A percentile compares a stretch with the other conserved stretches of the same genome.
These are phyloP conservation scores for Drosophila triauraria DNA, from an alignment of 1,140 invertebrate genomes.

Conservation along the genomic window DNA sequence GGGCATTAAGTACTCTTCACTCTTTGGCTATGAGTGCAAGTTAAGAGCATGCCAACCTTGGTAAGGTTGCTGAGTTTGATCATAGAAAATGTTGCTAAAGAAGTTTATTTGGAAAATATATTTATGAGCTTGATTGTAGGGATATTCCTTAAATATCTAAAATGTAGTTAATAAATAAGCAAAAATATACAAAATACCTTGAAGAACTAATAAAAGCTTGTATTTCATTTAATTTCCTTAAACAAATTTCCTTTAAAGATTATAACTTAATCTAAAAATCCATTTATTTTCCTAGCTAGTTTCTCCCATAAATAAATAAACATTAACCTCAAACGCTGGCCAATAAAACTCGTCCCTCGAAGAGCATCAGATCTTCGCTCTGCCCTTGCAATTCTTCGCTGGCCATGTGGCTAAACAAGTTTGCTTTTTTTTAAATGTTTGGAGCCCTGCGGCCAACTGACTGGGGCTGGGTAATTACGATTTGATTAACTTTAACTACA, in stretches of 20 bases:
- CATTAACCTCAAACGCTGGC: not conserved
- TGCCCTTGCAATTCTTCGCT: slow-evolving; percentile 4
- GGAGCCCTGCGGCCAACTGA: slow-evolving; percentile 61
- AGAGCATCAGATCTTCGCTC: slow-evolving; percentile 36
- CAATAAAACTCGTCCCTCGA: not conserved
- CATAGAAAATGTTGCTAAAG: not conserved
- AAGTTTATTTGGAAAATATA: too few relatives aligned
- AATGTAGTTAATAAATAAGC: too few relatives aligned
- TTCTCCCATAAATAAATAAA: not conserved
- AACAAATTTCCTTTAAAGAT: too few relatives aligned
- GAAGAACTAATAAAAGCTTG: too few relatives aligned
- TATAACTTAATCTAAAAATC: not conserved
- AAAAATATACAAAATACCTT: too few relatives aligned
- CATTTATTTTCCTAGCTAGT: too few relatives aligned
- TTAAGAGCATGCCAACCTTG: not conserved
- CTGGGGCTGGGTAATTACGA: slow-evolving; percentile 83
- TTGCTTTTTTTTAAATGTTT: slow-evolving; percentile 84
- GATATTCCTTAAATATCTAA: too few relatives aligned
- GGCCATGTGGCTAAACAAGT: slow-evolving; percentile 73
- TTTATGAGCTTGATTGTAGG: too few relatives aligned
- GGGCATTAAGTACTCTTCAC: slow-evolving; percentile 50
- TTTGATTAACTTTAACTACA: slow-evolving; percentile 85
- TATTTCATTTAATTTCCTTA: too few relatives aligned
- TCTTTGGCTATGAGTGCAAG: slow-evolving; percentile 11
- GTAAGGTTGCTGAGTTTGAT: not conserved